Conservation (phyloP, 30 jellyfish, hydroid and myxozoan species). For the Haliclystus octoradiatus region DNA sequence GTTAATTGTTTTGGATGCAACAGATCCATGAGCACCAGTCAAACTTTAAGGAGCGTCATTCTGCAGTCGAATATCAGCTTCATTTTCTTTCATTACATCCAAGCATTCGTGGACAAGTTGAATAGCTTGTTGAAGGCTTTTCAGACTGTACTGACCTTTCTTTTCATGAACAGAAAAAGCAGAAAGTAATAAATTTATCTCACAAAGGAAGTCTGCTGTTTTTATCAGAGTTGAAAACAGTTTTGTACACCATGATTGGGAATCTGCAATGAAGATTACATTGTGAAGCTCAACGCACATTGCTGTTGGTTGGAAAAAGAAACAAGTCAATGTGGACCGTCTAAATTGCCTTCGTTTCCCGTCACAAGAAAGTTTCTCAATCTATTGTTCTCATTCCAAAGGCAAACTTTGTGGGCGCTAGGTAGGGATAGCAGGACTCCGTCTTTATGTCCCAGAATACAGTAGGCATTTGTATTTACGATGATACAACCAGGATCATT, state of each 20-base stretch:
- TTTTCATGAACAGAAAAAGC: conserved; percentile 28
- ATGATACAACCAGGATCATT: neutral
- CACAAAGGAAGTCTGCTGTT: conserved; percentile 6
- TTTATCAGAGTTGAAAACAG: conserved; percentile 1
- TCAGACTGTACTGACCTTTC: neutral
- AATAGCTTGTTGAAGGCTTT: too few relatives aligned
- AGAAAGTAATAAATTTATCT: neutral
- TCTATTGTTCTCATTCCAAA: conserved; percentile 4
- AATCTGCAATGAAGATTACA: conserved; percentile 10
- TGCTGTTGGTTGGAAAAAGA: conserved; percentile 14
- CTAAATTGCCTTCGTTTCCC: conserved; percentile 11
- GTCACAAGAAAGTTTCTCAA: neutral
- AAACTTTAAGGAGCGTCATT: too few relatives aligned
- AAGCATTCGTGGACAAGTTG: too few relatives aligned
- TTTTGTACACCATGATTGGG: conserved; percentile 16
- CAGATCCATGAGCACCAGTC: too few relatives aligned
- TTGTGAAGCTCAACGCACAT: conserved; percentile 12
- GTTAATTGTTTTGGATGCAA: too few relatives aligned
- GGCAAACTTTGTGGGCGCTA: neutral
- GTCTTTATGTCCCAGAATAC: neutral
- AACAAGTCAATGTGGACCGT: conserved; percentile 5
- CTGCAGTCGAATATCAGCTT: too few relatives aligned
- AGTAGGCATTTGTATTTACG: neutral
- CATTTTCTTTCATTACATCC: too few relatives aligned
- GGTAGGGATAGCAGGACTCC: conserved; percentile 8